phyloP scores from a whole-genome alignment of 2,797 vertebrate species.

The Hemitrygon akajei region DNA sequence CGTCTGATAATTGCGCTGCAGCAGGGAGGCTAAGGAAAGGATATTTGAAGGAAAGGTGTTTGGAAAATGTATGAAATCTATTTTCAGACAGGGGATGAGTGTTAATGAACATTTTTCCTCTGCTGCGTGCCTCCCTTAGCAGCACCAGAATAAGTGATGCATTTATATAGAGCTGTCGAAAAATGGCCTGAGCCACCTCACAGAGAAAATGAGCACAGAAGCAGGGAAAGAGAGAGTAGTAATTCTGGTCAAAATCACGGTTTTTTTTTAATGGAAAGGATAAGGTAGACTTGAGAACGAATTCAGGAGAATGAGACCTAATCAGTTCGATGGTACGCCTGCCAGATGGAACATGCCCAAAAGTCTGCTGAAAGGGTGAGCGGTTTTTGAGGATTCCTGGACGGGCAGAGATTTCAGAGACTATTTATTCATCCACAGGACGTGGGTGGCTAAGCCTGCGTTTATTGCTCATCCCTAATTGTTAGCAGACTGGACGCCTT shows the following conservation, averaged over 20 bases:
- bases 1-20: too few species aligned
- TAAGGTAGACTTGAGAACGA: not conserved
- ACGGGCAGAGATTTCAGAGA: not conserved
- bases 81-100: not conserved
- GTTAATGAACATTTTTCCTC: not conserved
- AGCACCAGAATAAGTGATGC: not conserved
- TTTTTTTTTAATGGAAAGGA: not conserved
- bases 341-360: not conserved
- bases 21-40: not conserved
- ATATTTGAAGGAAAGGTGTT: not conserved
- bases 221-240: not conserved
- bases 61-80: not conserved
- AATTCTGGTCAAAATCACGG: not conserved
- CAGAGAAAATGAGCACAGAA: not conserved
- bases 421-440: too few species aligned
- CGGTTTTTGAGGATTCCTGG: not conserved
- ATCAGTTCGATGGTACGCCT: not conserved
- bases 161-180: not conserved
- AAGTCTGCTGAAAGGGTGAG: not conserved
- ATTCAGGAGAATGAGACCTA: not conserved
- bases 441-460: too few species aligned
- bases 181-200: not conserved
- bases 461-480: too few species aligned
- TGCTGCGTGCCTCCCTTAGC: not conserved
- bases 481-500: too few species aligned